A percentile compares a stretch with the other conserved stretches of the same genome.
Conservation (phyloP, 2,113 vertebrate species). For the Neofelis nebulosa region DNA sequence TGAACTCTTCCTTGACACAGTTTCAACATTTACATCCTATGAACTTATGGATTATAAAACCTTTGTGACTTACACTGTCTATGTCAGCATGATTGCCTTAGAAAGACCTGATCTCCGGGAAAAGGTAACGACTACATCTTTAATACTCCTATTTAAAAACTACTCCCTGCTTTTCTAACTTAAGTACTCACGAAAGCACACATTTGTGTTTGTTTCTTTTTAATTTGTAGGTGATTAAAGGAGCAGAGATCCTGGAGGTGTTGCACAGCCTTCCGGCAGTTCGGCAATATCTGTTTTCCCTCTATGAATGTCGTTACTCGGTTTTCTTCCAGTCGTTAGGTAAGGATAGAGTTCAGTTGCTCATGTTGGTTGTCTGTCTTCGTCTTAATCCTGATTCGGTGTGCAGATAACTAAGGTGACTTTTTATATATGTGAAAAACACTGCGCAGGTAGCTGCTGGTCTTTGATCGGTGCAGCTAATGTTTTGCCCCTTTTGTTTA, state of each 20-base stretch:
- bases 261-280: slow-evolving; percentile 94
- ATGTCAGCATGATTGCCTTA: slow-evolving; percentile 98
- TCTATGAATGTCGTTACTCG: slow-evolving; percentile 96
- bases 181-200: background rate
- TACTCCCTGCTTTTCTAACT: background rate
- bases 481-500: background rate
- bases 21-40: slow-evolving; percentile 99
- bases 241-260: slow-evolving; percentile 98
- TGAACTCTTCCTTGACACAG: slow-evolving; percentile 97
- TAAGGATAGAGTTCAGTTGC: slow-evolving; percentile 78
- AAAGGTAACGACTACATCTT: slow-evolving; percentile 87
- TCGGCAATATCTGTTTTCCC: slow-evolving; percentile 98
- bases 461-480: background rate
- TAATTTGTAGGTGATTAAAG: slow-evolving; percentile 94
- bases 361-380: background rate
- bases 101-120: slow-evolving; percentile 97
- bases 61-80: slow-evolving; percentile 98
- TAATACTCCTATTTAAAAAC: background rate
- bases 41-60: slow-evolving; percentile 99
- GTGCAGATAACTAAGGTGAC: background rate
- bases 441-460: background rate
- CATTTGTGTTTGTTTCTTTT: background rate
- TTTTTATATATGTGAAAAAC: background rate
- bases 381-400: background rate
- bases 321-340: slow-evolving; percentile 97